phyloP scores from a whole-genome alignment of 2,888 invertebrate genomes.

The Magallana nippona region DNA sequence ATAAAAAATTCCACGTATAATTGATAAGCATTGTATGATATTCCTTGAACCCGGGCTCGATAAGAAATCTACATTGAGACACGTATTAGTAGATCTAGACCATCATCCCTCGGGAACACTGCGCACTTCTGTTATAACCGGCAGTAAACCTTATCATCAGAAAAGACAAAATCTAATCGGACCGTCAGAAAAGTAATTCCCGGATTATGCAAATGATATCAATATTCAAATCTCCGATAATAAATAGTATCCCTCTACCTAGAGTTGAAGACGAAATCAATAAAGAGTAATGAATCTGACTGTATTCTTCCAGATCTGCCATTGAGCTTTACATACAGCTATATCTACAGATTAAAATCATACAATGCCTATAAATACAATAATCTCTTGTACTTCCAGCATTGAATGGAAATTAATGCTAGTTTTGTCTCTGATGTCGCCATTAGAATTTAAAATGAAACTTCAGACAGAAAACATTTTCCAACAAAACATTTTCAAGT shows the following conservation, averaged over 20 bases:
- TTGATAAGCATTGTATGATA: slow-evolving; percentile 1
- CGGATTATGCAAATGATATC: slow-evolving; percentile 35
- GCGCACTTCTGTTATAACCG: slow-evolving; percentile 15
- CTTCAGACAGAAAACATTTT: not conserved
- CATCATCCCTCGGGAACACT: slow-evolving; percentile 14
- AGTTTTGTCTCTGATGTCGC: too few species aligned
- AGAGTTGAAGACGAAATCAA: slow-evolving; percentile 21
- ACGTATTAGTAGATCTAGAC: slow-evolving; percentile 13
- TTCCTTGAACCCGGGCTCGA: not conserved
- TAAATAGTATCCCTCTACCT: slow-evolving; percentile 16
- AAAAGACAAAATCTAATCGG: slow-evolving; percentile 29
- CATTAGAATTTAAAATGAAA: too few species aligned
- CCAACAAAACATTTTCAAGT: not conserved
- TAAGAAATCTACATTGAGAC: not conserved
- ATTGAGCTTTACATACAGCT: not conserved
- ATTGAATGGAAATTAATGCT: too few species aligned
- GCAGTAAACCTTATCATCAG: slow-evolving; percentile 30
- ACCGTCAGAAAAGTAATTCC: slow-evolving; percentile 31
- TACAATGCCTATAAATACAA: not conserved
- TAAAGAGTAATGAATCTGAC: slow-evolving; percentile 1
- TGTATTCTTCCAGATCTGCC: not conserved
- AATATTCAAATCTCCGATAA: slow-evolving; percentile 29
- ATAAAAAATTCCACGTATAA: not conserved
- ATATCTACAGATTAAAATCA: not conserved
- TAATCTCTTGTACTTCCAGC: not conserved